Evolutionary conservation across 1,140 invertebrate species (phyloP), one percentile per base, ranked within the genome.

Genomic region (Bursaphelenchus mucronatus): DNA sequence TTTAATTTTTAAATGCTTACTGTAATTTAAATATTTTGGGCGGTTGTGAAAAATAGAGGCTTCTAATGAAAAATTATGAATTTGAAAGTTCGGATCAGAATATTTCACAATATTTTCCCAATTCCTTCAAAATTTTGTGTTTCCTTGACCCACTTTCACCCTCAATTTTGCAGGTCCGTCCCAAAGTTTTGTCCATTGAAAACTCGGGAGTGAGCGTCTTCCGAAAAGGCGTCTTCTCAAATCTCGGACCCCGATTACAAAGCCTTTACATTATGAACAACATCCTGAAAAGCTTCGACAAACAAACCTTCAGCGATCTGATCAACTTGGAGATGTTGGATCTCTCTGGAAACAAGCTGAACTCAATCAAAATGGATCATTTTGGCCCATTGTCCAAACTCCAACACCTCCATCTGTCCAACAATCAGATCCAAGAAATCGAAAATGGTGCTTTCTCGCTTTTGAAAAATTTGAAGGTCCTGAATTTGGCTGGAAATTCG

Each of bases 401-500:
- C 45, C 64, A 74, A 49, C 46, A 50, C 21, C 45, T 76, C 46
- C 49, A 52, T n/a, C 49, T 76, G 43, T 49, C 43, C 43, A 53
- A 68, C 47, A 76, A 76, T 61, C 61, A 73, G 47, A 79, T 76
- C 43, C 40, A 15, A 13, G 39, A 40, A 3, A 69, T 78, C 49
- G 76, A 77, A 47, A 69, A 80, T 49, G 77, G 75, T n/a, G 41
- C 71, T 40, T 78, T 78, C 39, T 40, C 53, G 10, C 51, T 61
- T 53, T 56, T 78, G 57, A 51, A 45, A n/a, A 78, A 70, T 52
- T 53, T 78, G 40, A 63, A 62, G 44, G 58, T 58, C 9, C 62
- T 78, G n/a, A 78, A 68, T 45, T 53, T 78, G 61, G 67, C 71
- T 49, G 56, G 75, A 41, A 78, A 78, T 63, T 47, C 55, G 11